Conservation (phyloP, 2,888 invertebrate species). For the Hirudinaria manillensis region DNA sequence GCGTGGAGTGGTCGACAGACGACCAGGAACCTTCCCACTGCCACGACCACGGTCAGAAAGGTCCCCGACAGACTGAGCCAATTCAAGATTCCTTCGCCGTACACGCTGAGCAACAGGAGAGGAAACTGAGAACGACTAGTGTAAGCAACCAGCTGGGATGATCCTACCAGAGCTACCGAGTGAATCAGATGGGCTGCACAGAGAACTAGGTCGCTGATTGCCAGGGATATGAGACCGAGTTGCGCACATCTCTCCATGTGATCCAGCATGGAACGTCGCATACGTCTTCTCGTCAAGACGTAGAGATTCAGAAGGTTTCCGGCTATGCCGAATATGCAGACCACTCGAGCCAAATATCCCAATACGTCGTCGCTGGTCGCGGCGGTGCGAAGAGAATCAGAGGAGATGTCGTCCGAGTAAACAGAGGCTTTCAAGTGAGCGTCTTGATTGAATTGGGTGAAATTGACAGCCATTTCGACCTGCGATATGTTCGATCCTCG, state of each 20-base stretch:
- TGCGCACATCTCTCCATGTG: conserved; percentile 75
- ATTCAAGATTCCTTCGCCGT: conserved; percentile 47
- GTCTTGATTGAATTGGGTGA: too few species aligned
- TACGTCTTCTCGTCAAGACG: conserved; percentile 63
- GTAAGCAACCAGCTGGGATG: conserved; percentile 55
- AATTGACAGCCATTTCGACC: too few species aligned
- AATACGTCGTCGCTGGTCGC: conserved; percentile 28
- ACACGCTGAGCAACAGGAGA: conserved; percentile 45
- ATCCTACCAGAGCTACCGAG: conserved; percentile 42
- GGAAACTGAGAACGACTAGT: conserved; percentile 55
- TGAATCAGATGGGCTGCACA: conserved; percentile 59
- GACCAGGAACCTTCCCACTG: conserved; percentile 59
- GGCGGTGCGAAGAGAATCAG: not conserved
- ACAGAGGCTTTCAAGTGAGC: too few species aligned
- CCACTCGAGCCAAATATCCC: conserved; percentile 62
- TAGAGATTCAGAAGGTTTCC: conserved; percentile 73
- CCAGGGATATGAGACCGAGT: conserved; percentile 68
- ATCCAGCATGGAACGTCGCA: conserved; percentile 53
- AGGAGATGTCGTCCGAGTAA: not conserved
- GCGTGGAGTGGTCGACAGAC: conserved; percentile 62
- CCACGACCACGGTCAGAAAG: conserved; percentile 69
- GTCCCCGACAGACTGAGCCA: conserved; percentile 64
- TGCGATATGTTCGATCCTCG: too few species aligned
- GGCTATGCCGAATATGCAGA: conserved; percentile 68
- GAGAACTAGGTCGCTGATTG: conserved; percentile 68